phyloP scores from a whole-genome alignment of 2,797 vertebrate genomes.

The Garrulus glandarius region DNA sequence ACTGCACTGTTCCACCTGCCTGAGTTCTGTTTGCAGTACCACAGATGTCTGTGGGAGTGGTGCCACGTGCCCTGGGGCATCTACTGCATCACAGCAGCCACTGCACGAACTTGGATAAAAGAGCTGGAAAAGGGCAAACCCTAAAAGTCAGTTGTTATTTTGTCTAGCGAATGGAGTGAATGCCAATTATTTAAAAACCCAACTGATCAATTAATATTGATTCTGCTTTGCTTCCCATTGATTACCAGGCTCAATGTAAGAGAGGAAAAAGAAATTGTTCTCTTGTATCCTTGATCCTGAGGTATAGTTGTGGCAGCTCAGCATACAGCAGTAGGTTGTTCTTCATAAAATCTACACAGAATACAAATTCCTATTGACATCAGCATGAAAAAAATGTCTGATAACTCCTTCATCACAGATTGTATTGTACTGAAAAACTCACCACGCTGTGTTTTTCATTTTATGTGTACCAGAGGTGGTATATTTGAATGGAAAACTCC shows the following conservation, averaged over 20 bases:
- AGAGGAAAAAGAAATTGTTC: constrained; percentile 44
- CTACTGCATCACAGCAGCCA: neutral
- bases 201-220: constrained; percentile 74
- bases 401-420: neutral
- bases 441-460: neutral
- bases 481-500: neutral
- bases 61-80: neutral
- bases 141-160: constrained; percentile 43
- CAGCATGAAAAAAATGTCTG: neutral
- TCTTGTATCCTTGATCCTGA: neutral
- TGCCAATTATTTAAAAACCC: constrained; percentile 72
- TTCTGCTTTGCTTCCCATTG: constrained; percentile 67
- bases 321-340: neutral
- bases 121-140: constrained; percentile 33
- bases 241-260: constrained; percentile 53
- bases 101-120: neutral
- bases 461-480: neutral
- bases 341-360: constrained; percentile 30
- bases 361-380: constrained; percentile 7
- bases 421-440: neutral
- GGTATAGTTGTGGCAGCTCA: neutral
- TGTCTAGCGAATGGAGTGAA: constrained; percentile 52
- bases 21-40: neutral
- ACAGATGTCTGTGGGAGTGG: neutral
- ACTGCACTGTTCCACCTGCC: accelerated